A percentile compares a stretch with the other conserved stretches of the same genome.
These are phyloP conservation scores for Folsomia manolachei DNA, from an alignment of 2,888 invertebrate genomes.

Conservation along the genomic window DNA sequence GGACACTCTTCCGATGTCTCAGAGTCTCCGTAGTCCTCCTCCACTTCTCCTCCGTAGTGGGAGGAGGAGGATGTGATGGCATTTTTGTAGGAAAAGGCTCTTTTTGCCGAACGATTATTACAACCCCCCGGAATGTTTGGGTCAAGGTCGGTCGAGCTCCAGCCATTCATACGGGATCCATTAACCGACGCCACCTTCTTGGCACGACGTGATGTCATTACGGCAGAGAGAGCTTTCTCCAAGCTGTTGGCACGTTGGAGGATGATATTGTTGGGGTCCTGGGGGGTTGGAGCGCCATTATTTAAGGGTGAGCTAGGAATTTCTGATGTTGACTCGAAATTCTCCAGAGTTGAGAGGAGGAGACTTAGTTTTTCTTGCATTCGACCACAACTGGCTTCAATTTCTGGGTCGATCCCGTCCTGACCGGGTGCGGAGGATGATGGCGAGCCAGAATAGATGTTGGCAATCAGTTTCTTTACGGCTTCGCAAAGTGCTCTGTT, in stretches of 20 bases:
- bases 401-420: neutral
- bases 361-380: neutral
- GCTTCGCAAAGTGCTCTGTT: neutral
- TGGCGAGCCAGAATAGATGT: neutral
- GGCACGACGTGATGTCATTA: neutral
- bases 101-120: neutral
- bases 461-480: neutral
- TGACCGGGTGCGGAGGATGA: no score
- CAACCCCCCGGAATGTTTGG: conserved; percentile 29
- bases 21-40: conserved; percentile 17
- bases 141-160: conserved; percentile 30
- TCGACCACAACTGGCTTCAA: neutral
- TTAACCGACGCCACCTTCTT: neutral
- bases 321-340: no score
- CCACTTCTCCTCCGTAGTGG: conserved; percentile 22
- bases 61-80: neutral
- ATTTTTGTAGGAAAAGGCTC: neutral
- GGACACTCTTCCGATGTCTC: neutral
- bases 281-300: no score
- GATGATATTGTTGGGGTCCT: no score
- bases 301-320: no score
- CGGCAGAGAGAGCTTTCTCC: neutral
- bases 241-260: neutral
- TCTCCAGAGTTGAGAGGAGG: neutral
- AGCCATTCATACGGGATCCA: neutral